Base-by-base conservation (phyloP, 1,140 invertebrate genomes). In the Belonocnema kinseyi region DNA sequence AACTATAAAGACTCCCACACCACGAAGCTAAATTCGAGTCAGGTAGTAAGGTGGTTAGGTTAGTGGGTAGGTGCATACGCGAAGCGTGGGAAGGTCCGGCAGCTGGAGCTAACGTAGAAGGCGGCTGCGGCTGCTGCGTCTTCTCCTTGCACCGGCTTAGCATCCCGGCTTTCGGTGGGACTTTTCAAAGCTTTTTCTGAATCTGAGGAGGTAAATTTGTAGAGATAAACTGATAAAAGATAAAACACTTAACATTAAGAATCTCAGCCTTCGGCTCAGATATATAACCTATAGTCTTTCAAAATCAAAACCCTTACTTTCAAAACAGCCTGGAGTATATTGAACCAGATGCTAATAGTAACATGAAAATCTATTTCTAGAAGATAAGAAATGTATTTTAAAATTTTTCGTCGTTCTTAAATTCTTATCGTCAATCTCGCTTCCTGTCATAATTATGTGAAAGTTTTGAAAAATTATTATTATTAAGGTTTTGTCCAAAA, bases 71-170 rank as follows among this genome's bases (percentile, higher is more conserved):
- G 83, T 87, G 81, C 81, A 88, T 85, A 87, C 80, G 85, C 78
- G 81, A 82, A 88, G 87, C 90, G 90, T 91, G 90, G 90, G 90
- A 91, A 91, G 90, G 85, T 90, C 85, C 85, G 89, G 88, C 90
- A 90, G 90, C 90, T 91, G 90, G 26, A 90, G 80, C 72, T 80
- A 77, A 82, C 79, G 83, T 74, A 85, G 87, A 86, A 85, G 84
- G 85, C 87, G 86, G 88, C 87, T 88, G 88, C 83, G 84, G 80
- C 86, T 86, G 75, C 74, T 81, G 79, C 81, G 78, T 83, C 85
- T 84, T 84, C 82, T 84, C 83, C 84, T 85, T 80, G 50, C 77
- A 78, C 75, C 72, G 79, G 84, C 82, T 82, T 79, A 79, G 81
- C 84, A 74, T 82, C 77, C 40, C 70, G 78, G 79, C 76, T 80